Evolutionary conservation across 2,888 invertebrate species (phyloP), one percentile per base, ranked within the genome.

Genomic region (Cosmopolites sordidus): DNA sequence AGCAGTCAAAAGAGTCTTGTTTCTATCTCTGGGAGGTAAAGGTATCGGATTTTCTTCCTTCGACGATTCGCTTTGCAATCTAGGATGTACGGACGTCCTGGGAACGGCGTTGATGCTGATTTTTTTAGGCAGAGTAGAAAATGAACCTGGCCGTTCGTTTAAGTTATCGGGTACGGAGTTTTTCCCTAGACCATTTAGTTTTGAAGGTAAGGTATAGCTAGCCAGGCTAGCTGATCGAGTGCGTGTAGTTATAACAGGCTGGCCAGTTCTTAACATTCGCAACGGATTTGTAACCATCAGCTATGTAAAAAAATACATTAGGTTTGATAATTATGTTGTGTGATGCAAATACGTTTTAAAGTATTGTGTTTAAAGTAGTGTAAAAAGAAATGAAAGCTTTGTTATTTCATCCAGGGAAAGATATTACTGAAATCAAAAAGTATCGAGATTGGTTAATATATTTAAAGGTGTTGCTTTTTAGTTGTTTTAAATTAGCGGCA

Each of bases 11-110:
- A 83, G 74, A 0, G 78, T 77, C 67, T 83, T 82, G 16, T 80
- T 81, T 16, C 84, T 77, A 67, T 89, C 88, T 60, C 89, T 78
- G 0, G 91, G 89, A 1, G 91, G 91, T 58, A 92, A 72, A 1
- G 90, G 90, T 57, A 90, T 82, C 1, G 86, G 84, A 74, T 89
- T 89, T 37, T 74, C 73, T 11, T 74, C 73, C 47, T 52, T 61
- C 12, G 41, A 22, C 3, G 49, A 33, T 8, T 40, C 33, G 14
- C 33, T 51, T 12, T 45, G 41, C n/a, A 38, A 11, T 38, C 49
- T 22, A 8, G 51, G 50, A 6, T 40, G 53, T 2, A 51, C 46
- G 52, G 55, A 64, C 9, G 59, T 44, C 44, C 61, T 63, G 16
- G 56, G 46, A 16, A 51, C 8, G 9, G 40, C 15, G 17, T 16